These are phyloP conservation scores for Zaprionus gabonicus DNA, from an alignment of 1,140 invertebrate species.

Conservation along the genomic window DNA sequence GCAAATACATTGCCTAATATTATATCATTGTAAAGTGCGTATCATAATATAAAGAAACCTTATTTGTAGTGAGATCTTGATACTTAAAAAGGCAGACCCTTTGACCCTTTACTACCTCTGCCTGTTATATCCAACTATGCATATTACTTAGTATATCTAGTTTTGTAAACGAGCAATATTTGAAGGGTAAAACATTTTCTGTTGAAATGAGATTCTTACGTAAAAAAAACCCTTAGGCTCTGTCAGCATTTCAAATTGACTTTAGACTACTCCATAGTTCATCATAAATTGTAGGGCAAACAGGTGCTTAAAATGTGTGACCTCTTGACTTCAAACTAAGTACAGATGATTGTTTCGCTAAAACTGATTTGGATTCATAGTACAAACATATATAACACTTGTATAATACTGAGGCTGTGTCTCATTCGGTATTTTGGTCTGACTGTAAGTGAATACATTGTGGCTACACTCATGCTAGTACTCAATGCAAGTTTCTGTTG, in stretches of 20 bases:
- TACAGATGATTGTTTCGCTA: slow-evolving; percentile 26
- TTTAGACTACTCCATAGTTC: not conserved
- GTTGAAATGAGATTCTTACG: not conserved
- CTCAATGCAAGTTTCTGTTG: slow-evolving; percentile 39
- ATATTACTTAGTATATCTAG: no score
- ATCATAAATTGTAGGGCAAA: not conserved
- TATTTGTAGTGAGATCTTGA: no score
- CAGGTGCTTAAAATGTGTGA: slow-evolving; percentile 36
- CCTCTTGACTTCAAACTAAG: slow-evolving; percentile 13
- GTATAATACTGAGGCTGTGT: not conserved
- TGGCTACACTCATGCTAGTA: not conserved
- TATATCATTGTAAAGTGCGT: no score
- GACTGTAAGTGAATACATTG: slow-evolving; percentile 7
- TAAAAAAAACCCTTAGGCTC: not conserved
- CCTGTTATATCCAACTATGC: no score
- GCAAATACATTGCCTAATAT: no score
- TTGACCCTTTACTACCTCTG: no score
- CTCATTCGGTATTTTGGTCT: not conserved
- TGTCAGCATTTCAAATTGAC: not conserved
- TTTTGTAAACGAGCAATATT: no score
- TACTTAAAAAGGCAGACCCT: no score
- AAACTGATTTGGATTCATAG: slow-evolving; percentile 19
- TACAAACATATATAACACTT: not conserved
- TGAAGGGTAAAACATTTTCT: not conserved
- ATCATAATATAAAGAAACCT: no score